phyloP scores from a whole-genome alignment of 2,113 vertebrate species.

The Campylomormyrus tamandua region DNA sequence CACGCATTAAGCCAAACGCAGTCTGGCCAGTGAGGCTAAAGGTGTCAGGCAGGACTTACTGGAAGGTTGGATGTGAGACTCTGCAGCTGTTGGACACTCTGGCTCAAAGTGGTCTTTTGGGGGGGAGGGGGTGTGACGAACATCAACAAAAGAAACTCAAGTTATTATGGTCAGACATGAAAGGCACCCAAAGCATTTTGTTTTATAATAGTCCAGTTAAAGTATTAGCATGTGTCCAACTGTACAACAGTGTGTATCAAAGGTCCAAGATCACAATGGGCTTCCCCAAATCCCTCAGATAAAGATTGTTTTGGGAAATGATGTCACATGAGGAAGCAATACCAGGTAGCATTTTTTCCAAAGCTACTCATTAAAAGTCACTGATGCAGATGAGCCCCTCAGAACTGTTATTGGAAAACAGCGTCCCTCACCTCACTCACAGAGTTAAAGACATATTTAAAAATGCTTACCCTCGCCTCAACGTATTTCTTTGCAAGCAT shows the following conservation, averaged over 20 bases:
- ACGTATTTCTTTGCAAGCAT: constrained; percentile 36
- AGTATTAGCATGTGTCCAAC: too few relatives aligned
- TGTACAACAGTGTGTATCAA: not conserved
- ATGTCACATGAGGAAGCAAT: not conserved
- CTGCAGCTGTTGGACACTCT: constrained; percentile 71
- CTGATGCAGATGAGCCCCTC: not conserved
- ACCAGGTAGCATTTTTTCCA: not conserved
- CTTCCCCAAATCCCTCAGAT: not conserved
- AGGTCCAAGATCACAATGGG: not conserved
- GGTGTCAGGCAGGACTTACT: constrained; percentile 53
- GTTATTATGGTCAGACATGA: not conserved
- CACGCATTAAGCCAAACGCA: too few relatives aligned
- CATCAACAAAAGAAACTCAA: not conserved
- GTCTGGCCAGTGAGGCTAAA: too few relatives aligned
- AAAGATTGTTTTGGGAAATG: not conserved
- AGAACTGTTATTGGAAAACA: not conserved
- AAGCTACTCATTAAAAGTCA: not conserved
- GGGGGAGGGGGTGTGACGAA: constrained; percentile 1
- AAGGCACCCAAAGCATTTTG: not conserved
- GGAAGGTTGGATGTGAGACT: constrained; percentile 61
- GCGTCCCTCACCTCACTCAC: not conserved
- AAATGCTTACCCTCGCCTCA: constrained; percentile 63
- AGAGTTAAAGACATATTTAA: not conserved
- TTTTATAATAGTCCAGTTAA: not conserved
- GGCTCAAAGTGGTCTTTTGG: constrained; percentile 68